Conservation (phyloP, 2,113 vertebrate species). For the Formicarius rufipectus region DNA sequence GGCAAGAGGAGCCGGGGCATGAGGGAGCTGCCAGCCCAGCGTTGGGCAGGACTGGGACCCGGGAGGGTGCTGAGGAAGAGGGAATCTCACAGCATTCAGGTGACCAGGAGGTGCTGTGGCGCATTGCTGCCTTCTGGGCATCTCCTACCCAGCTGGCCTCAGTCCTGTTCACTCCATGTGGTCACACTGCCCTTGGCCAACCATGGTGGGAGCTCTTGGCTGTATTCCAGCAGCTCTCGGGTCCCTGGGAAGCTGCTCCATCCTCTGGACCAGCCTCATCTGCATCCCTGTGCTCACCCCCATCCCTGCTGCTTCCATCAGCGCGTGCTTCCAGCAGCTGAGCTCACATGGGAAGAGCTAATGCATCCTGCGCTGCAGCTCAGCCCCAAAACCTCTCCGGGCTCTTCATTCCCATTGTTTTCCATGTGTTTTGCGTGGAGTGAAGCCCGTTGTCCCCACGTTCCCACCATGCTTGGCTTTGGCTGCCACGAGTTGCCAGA, state of each 20-base stretch:
- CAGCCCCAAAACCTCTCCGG: neutral
- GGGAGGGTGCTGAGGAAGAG: neutral
- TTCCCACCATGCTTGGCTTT: accelerated
- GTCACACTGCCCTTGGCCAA: accelerated
- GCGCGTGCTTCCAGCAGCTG: accelerated
- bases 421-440: neutral
- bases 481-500: neutral
- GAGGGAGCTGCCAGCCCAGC: neutral
- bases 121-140: neutral
- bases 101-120: accelerated
- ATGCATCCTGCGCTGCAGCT: neutral
- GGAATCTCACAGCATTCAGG: accelerated
- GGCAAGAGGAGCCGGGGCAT: accelerated
- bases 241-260: neutral
- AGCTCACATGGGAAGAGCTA: neutral
- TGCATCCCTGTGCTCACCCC: neutral
- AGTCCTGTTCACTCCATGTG: accelerated
- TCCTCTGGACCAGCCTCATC: accelerated
- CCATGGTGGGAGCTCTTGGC: accelerated
- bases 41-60: neutral
- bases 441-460: neutral
- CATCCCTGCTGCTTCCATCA: neutral
- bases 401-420: accelerated
- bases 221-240: neutral
- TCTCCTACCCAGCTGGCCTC: neutral